A percentile compares a stretch with the other conserved stretches of the same genome.
Evolutionary conservation across 1,140 invertebrate species (phyloP).

Genomic region (Formica exsecta): DNA sequence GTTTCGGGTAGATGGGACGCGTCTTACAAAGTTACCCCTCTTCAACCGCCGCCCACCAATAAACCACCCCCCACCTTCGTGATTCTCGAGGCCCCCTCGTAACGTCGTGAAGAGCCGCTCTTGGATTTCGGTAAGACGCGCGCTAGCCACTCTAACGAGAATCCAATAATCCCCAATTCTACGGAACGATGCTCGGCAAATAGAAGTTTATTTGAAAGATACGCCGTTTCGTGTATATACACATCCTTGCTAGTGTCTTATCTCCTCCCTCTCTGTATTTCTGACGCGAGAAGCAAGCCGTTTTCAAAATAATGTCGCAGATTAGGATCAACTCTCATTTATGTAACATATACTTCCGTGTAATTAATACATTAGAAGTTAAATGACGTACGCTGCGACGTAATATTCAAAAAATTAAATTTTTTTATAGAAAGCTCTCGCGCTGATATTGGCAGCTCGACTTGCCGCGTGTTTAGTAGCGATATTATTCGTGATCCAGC

Average conservation of each 20-base stretch:
- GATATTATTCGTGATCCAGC: constrained; percentile 41
- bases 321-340: not conserved
- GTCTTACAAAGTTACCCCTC: constrained; percentile 55
- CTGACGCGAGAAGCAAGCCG: not conserved
- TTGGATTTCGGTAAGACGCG: constrained; percentile 71
- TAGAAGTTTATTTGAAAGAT: constrained; percentile 82
- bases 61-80: constrained; percentile 56
- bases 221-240: constrained; percentile 59
- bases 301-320: not conserved
- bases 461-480: constrained; percentile 22
- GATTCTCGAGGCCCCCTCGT: constrained; percentile 36
- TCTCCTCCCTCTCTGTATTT: not conserved
- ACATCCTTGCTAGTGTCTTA: not conserved
- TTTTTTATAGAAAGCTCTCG: not conserved
- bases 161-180: constrained; percentile 83
- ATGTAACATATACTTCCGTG: not conserved
- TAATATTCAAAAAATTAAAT: not conserved
- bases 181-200: constrained; percentile 78
- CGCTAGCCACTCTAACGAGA: constrained; percentile 79
- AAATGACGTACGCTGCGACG: not conserved
- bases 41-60: constrained; percentile 60
- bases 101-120: constrained; percentile 65
- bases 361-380: not conserved
- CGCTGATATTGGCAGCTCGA: not conserved
- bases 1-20: constrained; percentile 38